phyloP scores from a whole-genome alignment of 1,140 invertebrate genomes.

The Caenorhabditis elegans region DNA sequence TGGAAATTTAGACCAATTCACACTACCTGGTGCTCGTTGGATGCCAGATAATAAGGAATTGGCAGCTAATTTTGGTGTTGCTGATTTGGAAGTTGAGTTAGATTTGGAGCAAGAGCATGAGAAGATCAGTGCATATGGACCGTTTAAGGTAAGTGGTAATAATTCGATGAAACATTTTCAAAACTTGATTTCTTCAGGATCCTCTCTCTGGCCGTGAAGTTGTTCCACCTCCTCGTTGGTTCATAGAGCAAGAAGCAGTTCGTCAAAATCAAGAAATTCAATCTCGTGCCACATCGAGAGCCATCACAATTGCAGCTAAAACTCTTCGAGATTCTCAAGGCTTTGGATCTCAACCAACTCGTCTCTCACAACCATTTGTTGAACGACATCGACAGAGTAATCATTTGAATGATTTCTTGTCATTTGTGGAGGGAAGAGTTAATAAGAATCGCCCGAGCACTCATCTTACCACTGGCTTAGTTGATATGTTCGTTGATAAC shows the following conservation, averaged over 20 bases:
- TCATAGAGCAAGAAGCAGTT: background rate
- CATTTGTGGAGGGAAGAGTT: background rate
- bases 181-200: background rate
- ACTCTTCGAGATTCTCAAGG: background rate
- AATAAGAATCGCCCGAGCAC: background rate
- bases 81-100: background rate
- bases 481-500: background rate
- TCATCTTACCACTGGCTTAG: background rate
- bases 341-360: background rate
- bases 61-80: background rate
- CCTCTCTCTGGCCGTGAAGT: constrained; percentile 5
- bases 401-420: background rate
- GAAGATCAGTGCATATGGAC: background rate
- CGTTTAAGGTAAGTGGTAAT: background rate
- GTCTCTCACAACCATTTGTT: background rate
- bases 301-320: background rate
- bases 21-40: background rate
- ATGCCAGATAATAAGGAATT: constrained; percentile 6
- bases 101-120: background rate
- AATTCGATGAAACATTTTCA: no score
- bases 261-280: background rate
- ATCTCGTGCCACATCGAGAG: background rate
- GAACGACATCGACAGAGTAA: background rate
- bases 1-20: background rate
- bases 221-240: background rate